phyloP scores from a whole-genome alignment of 2,797 vertebrate species.

The Sphaeramia orbicularis region DNA sequence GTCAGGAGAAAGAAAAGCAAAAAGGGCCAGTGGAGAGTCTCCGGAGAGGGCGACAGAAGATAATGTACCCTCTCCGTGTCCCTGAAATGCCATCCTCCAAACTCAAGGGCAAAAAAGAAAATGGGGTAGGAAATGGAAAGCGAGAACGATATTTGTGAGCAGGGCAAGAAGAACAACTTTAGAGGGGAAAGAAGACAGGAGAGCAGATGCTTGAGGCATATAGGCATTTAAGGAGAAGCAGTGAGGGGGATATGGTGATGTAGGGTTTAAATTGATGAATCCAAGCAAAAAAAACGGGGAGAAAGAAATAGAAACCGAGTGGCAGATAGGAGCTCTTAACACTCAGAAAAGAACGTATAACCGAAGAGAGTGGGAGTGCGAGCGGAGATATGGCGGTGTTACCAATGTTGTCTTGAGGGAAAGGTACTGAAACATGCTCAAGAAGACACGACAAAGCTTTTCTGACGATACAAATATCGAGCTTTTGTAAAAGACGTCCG shows the following conservation, averaged over 20 bases:
- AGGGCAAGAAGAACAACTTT: conserved; percentile 31
- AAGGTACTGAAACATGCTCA: conserved; percentile 40
- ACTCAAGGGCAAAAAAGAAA: conserved; percentile 64
- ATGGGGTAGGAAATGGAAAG: conserved; percentile 59
- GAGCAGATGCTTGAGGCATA: conserved; percentile 64
- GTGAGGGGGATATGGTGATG: conserved; percentile 26
- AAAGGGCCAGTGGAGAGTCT: conserved; percentile 40
- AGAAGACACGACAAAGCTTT: conserved; percentile 25
- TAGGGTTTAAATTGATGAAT: conserved; percentile 64
- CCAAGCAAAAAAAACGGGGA: conserved; percentile 15
- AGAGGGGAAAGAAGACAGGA: conserved; percentile 17
- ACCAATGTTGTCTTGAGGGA: conserved; percentile 32
- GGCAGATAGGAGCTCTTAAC: conserved; percentile 52
- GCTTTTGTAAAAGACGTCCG: conserved; percentile 29
- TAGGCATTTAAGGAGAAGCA: conserved; percentile 53
- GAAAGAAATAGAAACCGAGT: conserved; percentile 34
- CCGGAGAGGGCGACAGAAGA: conserved; percentile 50
- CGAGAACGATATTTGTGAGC: conserved; percentile 45
- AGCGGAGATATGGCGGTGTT: conserved; percentile 16
- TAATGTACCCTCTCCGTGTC: conserved; percentile 63
- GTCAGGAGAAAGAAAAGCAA: conserved; percentile 37
- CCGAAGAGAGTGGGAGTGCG: conserved; percentile 28
- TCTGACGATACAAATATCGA: conserved; percentile 24
- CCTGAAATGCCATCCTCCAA: conserved; percentile 67
- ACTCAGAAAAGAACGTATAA: conserved; percentile 34